A percentile compares a stretch with the other conserved stretches of the same genome.
Conservation (phyloP, 2,888 invertebrate species). For the Apodemia hepburni region DNA sequence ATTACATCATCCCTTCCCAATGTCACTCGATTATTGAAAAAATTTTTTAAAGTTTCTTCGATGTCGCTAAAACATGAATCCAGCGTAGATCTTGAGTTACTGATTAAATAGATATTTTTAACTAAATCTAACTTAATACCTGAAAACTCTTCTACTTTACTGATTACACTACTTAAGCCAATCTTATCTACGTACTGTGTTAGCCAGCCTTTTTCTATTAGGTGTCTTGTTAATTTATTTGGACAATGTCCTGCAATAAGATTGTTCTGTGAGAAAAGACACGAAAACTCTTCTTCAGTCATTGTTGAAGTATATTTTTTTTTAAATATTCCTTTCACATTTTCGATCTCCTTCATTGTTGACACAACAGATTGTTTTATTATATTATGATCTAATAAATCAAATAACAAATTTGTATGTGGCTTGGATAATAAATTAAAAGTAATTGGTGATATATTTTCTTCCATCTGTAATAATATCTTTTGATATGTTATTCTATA, state of each 20-base stretch:
- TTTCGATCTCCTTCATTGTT: not conserved
- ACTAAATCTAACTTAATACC: slow-evolving; percentile 1
- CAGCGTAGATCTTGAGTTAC: not conserved
- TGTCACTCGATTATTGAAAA: slow-evolving; percentile 12
- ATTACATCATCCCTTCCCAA: slow-evolving; percentile 16
- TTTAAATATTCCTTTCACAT: slow-evolving; percentile 4
- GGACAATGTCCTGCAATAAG: not conserved
- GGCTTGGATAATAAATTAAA: slow-evolving; percentile 17
- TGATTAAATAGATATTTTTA: not conserved
- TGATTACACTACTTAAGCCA: not conserved
- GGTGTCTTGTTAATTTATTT: not conserved
- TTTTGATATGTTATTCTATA: slow-evolving; percentile 20
- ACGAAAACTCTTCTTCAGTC: slow-evolving; percentile 2
- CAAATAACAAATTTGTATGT: slow-evolving; percentile 9
- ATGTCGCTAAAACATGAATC: not conserved
- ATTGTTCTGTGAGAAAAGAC: not conserved
- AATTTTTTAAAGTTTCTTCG: slow-evolving; percentile 12
- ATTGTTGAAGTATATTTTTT: slow-evolving; percentile 5
- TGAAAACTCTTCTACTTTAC: not conserved
- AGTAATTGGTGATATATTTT: not conserved
- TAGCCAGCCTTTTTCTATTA: not conserved
- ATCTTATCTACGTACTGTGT: not conserved
- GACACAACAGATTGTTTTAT: slow-evolving; percentile 9
- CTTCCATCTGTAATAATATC: slow-evolving; percentile 9
- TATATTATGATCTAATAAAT: slow-evolving; percentile 14